Evolutionary conservation across 2,113 vertebrate genomes (phyloP).

Genomic region (Heptranchias perlo): DNA sequence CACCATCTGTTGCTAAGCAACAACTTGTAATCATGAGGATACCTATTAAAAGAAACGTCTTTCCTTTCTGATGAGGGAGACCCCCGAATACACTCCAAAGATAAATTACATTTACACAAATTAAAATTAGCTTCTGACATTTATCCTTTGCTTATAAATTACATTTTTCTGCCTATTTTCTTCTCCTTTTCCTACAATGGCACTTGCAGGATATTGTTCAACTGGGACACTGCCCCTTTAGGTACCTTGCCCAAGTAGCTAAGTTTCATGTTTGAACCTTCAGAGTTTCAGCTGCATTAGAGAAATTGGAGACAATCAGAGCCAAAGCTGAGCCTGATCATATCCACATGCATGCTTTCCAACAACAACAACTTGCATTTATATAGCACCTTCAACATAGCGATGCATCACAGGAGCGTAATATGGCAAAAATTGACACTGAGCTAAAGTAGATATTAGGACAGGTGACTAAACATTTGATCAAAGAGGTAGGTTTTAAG

Average conservation of each 20-base stretch:
- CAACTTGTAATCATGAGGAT: neutral
- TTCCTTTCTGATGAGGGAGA: neutral
- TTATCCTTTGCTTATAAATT: neutral
- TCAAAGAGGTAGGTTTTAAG: neutral
- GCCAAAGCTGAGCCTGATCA: neutral
- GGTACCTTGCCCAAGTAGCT: neutral
- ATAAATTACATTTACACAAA: neutral
- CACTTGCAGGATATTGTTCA: neutral
- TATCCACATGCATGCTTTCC: too few species aligned
- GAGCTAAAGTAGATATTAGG: neutral
- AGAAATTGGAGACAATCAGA: neutral
- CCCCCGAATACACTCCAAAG: neutral
- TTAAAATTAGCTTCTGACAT: neutral
- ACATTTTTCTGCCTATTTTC: neutral
- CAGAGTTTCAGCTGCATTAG: neutral
- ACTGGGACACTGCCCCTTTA: neutral
- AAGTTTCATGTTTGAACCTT: neutral
- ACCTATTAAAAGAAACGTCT: neutral
- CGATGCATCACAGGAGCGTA: neutral
- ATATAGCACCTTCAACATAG: neutral
- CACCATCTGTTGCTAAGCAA: slow-evolving; percentile 15
- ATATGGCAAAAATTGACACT: neutral
- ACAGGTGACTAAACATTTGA: neutral
- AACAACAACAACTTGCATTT: neutral
- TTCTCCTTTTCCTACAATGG: neutral